These are phyloP conservation scores for Heteronetta atricapilla DNA, from an alignment of 2,113 vertebrate genomes.

Conservation along the genomic window DNA sequence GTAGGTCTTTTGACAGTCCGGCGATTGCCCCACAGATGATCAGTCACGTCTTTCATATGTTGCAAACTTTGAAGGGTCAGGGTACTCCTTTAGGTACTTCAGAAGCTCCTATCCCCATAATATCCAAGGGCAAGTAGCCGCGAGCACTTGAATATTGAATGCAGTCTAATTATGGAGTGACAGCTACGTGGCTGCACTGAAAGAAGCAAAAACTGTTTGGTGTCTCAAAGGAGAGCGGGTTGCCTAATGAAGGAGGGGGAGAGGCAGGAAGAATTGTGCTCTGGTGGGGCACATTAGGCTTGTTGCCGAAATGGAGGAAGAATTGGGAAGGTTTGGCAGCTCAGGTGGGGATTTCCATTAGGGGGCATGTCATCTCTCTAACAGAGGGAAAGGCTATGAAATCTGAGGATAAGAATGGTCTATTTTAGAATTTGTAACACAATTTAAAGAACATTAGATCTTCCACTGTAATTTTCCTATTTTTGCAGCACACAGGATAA, in stretches of 20 bases:
- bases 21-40: constrained; percentile 32
- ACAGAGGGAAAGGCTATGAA: not conserved
- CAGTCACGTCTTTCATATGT: constrained; percentile 11
- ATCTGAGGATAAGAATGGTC: not conserved
- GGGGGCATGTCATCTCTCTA: not conserved
- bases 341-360: not conserved
- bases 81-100: constrained; percentile 24
- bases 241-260: constrained; percentile 1
- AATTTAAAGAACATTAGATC: not conserved
- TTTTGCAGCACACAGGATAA: not conserved
- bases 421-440: not conserved
- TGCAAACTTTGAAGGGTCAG: constrained; percentile 41
- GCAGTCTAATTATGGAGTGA: constrained; percentile 16
- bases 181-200: not conserved
- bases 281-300: not conserved
- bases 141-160: constrained; percentile 33
- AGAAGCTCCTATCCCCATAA: not conserved
- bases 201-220: not conserved
- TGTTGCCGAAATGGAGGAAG: not conserved
- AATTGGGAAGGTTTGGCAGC: constrained; percentile 34
- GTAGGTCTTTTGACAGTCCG: constrained; percentile 34
- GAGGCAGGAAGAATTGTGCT: not conserved
- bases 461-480: not conserved
- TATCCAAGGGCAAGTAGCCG: constrained; percentile 39
- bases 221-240: not conserved